phyloP scores from a whole-genome alignment of 2,888 invertebrate species.

The Harpalus rubripes region DNA sequence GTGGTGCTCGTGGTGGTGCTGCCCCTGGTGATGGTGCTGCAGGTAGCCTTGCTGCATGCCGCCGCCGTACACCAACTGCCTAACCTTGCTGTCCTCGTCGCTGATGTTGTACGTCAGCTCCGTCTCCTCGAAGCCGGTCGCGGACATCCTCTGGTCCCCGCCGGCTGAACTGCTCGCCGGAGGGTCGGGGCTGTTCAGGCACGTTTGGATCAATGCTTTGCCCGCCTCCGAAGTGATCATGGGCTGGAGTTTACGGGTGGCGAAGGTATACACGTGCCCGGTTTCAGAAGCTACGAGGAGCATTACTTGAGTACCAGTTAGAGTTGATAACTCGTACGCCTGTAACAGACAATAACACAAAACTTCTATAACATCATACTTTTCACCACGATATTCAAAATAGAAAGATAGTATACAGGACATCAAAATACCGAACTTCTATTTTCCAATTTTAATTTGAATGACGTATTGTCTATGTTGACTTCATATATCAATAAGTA shows the following conservation, averaged over 20 bases:
- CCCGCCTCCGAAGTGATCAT: slow-evolving; percentile 99
- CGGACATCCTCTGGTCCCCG: slow-evolving; percentile 97
- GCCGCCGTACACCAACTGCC: slow-evolving; percentile 92
- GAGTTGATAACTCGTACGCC: slow-evolving; percentile 99
- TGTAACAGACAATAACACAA: slow-evolving; percentile 78
- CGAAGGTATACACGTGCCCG: slow-evolving; percentile 99
- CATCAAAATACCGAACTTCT: too few species aligned
- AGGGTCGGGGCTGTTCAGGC: slow-evolving; percentile 97
- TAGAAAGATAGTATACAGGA: too few species aligned
- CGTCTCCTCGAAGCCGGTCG: slow-evolving; percentile 98
- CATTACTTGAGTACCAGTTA: slow-evolving; percentile 99
- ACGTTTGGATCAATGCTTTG: slow-evolving; percentile 98
- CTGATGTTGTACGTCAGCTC: slow-evolving; percentile 98
- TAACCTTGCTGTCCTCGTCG: slow-evolving; percentile 98
- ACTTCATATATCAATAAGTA: too few species aligned
- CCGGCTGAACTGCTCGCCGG: slow-evolving; percentile 82
- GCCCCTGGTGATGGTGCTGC: slow-evolving; percentile 82
- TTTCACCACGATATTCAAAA: background rate
- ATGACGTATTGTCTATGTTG: too few species aligned
- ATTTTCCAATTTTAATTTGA: too few species aligned
- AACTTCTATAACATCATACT: background rate
- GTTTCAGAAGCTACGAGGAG: slow-evolving; percentile 98
- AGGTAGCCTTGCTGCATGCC: slow-evolving; percentile 79
- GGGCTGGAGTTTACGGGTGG: slow-evolving; percentile 98
- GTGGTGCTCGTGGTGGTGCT: slow-evolving; percentile 86